Conservation (phyloP, 2,888 invertebrate species). For the Hetaerina titia region DNA sequence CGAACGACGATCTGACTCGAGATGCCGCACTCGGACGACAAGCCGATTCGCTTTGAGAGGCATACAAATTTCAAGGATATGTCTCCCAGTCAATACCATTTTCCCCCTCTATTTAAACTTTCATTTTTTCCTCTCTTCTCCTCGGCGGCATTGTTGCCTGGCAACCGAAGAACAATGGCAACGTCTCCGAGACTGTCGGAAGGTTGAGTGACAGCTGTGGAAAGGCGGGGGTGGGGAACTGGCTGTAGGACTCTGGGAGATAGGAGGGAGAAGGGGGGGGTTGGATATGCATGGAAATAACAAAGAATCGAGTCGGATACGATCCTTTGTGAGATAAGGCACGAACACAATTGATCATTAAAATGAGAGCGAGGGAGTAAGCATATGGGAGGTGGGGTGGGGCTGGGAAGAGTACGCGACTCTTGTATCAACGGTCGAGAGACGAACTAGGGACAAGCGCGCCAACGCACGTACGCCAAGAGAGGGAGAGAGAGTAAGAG, state of each 20-base stretch:
- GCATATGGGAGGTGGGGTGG: not conserved
- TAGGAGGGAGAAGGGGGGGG: not conserved
- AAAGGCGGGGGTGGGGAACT: not conserved
- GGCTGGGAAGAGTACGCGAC: not conserved
- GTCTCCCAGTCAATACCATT: not conserved
- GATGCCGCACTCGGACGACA: not conserved
- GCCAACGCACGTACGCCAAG: not conserved
- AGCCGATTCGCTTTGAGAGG: not conserved
- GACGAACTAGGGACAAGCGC: not conserved
- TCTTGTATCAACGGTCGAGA: not conserved
- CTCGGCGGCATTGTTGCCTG: not conserved
- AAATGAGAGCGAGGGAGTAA: not conserved
- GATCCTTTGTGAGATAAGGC: constrained; percentile 36
- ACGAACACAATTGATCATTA: constrained; percentile 48
- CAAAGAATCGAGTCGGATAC: not conserved
- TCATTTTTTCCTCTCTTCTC: not conserved
- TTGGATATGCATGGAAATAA: not conserved
- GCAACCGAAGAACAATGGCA: constrained; percentile 57
- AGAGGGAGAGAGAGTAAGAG: not conserved
- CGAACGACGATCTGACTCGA: not conserved
- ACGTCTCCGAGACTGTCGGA: not conserved
- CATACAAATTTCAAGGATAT: not conserved
- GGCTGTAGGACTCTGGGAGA: not conserved
- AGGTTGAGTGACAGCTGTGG: constrained; percentile 20
- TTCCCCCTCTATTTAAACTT: not conserved